These are phyloP conservation scores for Dendrolimus kikuchii DNA, from an alignment of 1,140 invertebrate species.

Conservation along the genomic window DNA sequence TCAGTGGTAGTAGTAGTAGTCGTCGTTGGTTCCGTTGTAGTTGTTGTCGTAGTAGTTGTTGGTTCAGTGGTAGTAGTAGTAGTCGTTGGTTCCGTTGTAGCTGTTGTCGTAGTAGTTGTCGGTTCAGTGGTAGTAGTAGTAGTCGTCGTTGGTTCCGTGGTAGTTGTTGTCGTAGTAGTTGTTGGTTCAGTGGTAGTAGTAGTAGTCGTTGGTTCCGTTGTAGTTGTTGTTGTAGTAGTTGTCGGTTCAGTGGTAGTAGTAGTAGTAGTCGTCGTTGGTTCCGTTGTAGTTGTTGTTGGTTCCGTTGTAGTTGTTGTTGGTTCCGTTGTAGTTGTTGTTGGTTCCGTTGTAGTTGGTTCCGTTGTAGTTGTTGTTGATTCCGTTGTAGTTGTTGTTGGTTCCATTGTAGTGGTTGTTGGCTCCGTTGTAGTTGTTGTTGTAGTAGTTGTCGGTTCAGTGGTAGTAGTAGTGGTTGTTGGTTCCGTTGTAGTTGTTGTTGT, in stretches of 20 bases:
- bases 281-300: neutral
- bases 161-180: neutral
- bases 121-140: neutral
- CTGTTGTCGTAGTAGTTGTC: neutral
- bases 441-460: slow-evolving; percentile 1
- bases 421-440: neutral
- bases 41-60: slow-evolving; percentile 4
- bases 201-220: slow-evolving; percentile 4
- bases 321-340: neutral
- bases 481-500: slow-evolving; percentile 10
- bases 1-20: slow-evolving; percentile 3
- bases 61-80: slow-evolving; percentile 1
- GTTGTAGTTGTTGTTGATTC: slow-evolving; percentile 1
- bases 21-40: slow-evolving; percentile 3
- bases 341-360: neutral
- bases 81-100: neutral
- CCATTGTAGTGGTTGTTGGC: neutral
- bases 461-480: slow-evolving; percentile 3
- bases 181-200: neutral
- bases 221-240: neutral
- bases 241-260: slow-evolving; percentile 4
- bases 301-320: neutral
- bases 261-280: neutral
- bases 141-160: neutral
- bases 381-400: neutral